Base-by-base conservation (phyloP, 92 coral and sea anemone genomes). In the Hydrozoanthus gracilis region DNA sequence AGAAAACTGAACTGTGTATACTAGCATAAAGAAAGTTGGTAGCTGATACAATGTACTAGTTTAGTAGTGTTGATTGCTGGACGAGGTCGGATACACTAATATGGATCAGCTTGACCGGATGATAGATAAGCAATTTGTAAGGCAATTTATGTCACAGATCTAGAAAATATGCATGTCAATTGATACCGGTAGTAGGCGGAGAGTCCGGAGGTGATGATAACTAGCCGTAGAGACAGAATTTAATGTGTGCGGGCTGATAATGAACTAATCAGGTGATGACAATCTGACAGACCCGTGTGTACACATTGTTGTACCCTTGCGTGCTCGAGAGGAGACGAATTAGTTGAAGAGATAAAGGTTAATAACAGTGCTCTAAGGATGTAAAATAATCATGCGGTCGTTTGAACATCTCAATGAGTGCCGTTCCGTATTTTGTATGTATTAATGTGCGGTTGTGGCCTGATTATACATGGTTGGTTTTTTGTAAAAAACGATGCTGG, bases 41-140 rank as follows among this genome's bases (percentile, higher is more conserved):
- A 67, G 72, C 72, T 67, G 72, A 67, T 67, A 67, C 72, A 67
- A 2, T 65, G 71, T 65, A 65, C 4, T 65, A 65, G 2, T 65
- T 65, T 65, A 65, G 71, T 65, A 65, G 71, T 65, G 1, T 64
- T 1, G 71, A 64, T 64, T 64, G 71, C 71, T 64, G 71, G 71
- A 64, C 0, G 71, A 64, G 71, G 71, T 64, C 71, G 16, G 71
- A 64, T 64, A 64, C 71, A 64, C 71, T 64, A 64, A 64, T 64
- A 64, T 64, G 71, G 71, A 64, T 64, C 71, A 64, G 71, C 71
- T 64, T 64, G 71, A 64, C 71, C 71, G 71, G 71, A 64, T 64
- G 71, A 64, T 64, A 64, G 71, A 64, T 64, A 64, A 64, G 71
- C 71, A 64, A 64, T 1, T 64, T 64, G 71, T 64, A 64, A 64